Base-by-base conservation (phyloP, 1,140 invertebrate genomes). In the Neomicropteryx cornuta region DNA sequence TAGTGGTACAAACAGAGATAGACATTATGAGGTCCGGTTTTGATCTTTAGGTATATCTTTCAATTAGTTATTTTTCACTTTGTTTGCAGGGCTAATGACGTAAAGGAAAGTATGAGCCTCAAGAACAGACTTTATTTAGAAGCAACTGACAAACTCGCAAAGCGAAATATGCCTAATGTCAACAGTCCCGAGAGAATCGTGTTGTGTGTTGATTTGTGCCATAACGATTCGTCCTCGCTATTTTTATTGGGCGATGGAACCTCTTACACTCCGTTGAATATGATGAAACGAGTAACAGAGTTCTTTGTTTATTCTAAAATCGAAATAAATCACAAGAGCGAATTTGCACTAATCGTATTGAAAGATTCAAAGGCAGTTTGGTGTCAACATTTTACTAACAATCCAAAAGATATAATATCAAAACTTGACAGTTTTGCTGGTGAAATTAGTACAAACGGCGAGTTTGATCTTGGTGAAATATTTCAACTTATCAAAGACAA, bases 281-380 rank as follows among this genome's bases (percentile, higher is more conserved):
- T 81, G 68, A 60, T 81, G 10, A 81, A 77, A 53, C 61, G 72
- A 42, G 70, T 75, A 3, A 45, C 82, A 8, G 69, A 76, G 36
- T 71, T 79, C 40, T 85, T 82, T 51, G 40, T 83, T 11, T 60
- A 75, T 46, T 71, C 71, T 16, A 85, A 85, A 57, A 56, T 65
- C 38, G 59, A 62, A 8, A 73, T 83, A 8, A 75, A 80, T 52
- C 66, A 58, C 33, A 67, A 58, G 38, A 79, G 82, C 45, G 70
- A 83, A 53, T 85, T 74, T 71, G 76, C 76, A 33, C 45, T 83
- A n/a, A 53, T 81, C 38, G 54, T 71, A 11, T 50, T 81, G 21
- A 70, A 77, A 42, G 62, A 72, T 27, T 60, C 70, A 29, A 58
- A 57, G 32, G 60, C 69, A 11, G 49, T 50, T 11, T 79, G 76